phyloP scores from a whole-genome alignment of 2,888 invertebrate genomes.

The Acanthosepion pharaonis region DNA sequence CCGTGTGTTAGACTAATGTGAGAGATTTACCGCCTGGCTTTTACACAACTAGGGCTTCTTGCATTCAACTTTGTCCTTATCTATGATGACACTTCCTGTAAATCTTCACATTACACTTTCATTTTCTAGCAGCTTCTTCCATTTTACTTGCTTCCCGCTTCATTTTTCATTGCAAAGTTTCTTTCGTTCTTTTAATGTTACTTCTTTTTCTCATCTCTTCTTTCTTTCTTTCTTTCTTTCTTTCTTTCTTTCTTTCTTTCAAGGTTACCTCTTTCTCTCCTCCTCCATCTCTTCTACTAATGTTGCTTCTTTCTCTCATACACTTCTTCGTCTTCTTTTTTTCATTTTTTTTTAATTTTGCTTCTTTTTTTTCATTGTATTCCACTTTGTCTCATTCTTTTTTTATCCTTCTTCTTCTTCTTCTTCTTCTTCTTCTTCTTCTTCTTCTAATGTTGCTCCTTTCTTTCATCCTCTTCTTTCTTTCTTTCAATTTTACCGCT shows the following conservation, averaged over 20 bases:
- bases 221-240: neutral
- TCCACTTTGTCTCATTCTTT: neutral
- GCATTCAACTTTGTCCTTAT: neutral
- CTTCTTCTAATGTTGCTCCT: neutral
- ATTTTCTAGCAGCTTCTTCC: neutral
- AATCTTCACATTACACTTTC: neutral
- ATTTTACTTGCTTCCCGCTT: neutral
- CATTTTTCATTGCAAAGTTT: neutral
- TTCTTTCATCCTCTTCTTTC: neutral
- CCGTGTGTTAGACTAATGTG: neutral
- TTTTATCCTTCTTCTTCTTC: neutral
- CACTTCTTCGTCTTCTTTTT: neutral
- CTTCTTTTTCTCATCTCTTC: neutral
- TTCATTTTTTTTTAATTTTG: no score
- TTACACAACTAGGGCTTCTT: neutral
- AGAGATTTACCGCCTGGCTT: constrained; percentile 22
- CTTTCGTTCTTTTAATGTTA: neutral
- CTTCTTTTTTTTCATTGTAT: neutral
- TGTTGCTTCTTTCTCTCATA: neutral
- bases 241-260: neutral
- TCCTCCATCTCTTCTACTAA: neutral
- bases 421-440: neutral
- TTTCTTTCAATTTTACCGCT: neutral
- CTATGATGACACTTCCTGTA: neutral
- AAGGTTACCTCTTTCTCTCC: neutral